Conservation (phyloP, 2,888 invertebrate species). For the Halictus quadricinctus region DNA sequence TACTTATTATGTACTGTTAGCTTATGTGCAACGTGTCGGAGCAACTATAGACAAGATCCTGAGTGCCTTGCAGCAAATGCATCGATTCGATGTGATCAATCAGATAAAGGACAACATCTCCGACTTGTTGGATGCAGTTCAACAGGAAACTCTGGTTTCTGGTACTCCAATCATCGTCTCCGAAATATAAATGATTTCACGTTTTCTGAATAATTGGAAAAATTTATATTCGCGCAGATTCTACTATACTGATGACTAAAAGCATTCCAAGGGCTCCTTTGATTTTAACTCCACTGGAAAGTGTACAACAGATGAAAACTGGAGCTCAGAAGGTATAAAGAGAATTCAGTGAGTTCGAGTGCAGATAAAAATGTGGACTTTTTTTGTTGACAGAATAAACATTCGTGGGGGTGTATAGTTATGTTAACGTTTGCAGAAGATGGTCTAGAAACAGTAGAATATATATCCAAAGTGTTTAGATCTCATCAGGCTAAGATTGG, state of each 20-base stretch:
- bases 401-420: conserved; percentile 74
- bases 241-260: conserved; percentile 59
- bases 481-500: conserved; percentile 79
- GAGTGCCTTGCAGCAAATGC: conserved; percentile 83
- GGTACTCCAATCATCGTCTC: conserved; percentile 30
- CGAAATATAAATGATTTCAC: background rate
- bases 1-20: conserved; percentile 84
- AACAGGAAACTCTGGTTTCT: conserved; percentile 8
- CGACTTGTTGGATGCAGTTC: conserved; percentile 49
- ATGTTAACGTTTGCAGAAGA: conserved; percentile 85
- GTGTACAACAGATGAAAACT: conserved; percentile 3
- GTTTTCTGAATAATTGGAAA: background rate
- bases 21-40: conserved; percentile 83
- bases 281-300: conserved; percentile 65
- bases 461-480: conserved; percentile 83
- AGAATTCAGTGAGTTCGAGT: background rate
- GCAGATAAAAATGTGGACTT: background rate
- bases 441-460: conserved; percentile 83
- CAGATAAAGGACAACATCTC: conserved; percentile 82
- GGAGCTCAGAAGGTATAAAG: conserved; percentile 48
- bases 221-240: conserved; percentile 32
- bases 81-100: conserved; percentile 84
- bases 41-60: conserved; percentile 84
- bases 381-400: conserved; percentile 53
- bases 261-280: conserved; percentile 72